These are phyloP conservation scores for Okamejei kenojei DNA, from an alignment of 2,797 vertebrate species.

Conservation along the genomic window DNA sequence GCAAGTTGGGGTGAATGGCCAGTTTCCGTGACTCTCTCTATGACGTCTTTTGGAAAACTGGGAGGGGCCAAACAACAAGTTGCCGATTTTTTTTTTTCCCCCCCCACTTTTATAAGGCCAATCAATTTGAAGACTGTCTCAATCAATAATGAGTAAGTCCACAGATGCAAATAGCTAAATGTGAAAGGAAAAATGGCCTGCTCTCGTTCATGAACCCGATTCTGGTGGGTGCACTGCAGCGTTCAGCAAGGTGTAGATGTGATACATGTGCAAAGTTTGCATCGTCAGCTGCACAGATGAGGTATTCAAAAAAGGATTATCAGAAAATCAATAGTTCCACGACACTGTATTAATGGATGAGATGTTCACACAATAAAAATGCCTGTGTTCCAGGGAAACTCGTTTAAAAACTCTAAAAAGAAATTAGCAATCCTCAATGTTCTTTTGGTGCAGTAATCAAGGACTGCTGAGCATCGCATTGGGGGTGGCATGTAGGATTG, in stretches of 20 bases:
- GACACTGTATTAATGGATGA: no score
- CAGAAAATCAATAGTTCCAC: background rate
- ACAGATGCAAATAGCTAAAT: background rate
- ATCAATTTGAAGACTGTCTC: background rate
- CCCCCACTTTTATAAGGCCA: background rate
- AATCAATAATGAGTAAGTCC: background rate
- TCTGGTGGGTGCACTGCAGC: background rate
- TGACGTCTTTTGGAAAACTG: no score
- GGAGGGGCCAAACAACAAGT: no score
- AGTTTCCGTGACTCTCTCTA: no score
- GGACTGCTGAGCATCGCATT: no score
- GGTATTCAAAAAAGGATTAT: background rate
- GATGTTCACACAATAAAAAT: no score
- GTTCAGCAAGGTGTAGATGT: background rate
- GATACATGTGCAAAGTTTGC: background rate
- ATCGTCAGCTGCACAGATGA: background rate
- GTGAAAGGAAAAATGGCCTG: background rate
- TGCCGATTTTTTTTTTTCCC: background rate
- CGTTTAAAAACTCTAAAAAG: background rate
- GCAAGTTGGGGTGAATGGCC: no score
- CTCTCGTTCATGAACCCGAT: background rate
- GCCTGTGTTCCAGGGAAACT: background rate
- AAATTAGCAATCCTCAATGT: no score
- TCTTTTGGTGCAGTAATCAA: background rate
- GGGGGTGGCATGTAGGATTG: background rate